Percentiles rank a stretch among this genome's conserved stretches.
These are phyloP conservation scores for Pseudonaja textilis DNA, from an alignment of 2,113 vertebrate species.

Conservation along the genomic window DNA sequence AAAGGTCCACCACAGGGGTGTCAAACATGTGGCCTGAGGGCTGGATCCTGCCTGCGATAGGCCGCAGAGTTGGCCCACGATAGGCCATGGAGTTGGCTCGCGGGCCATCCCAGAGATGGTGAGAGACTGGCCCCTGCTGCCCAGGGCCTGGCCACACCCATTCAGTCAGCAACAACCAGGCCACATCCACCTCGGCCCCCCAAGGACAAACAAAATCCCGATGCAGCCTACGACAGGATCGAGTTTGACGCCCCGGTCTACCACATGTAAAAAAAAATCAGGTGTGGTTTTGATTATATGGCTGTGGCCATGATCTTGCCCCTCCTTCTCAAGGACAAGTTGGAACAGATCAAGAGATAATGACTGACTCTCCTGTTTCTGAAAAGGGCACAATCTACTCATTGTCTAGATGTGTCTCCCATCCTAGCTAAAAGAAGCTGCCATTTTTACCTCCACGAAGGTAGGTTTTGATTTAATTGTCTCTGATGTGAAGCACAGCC, in stretches of 20 bases:
- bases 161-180: no score
- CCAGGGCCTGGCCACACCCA: no score
- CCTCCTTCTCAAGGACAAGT: not conserved
- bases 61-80: no score
- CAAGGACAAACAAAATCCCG: no score
- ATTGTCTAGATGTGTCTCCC: not conserved
- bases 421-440: not conserved
- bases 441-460: not conserved
- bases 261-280: not conserved
- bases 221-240: no score
- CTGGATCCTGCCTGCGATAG: no score
- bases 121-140: no score
- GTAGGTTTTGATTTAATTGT: not conserved
- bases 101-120: no score
- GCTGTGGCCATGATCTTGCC: not conserved
- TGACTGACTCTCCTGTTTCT: not conserved
- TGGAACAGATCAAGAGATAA: not conserved
- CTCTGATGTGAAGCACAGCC: not conserved
- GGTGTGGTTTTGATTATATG: not conserved
- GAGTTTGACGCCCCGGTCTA: no score
- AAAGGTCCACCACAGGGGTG: not conserved
- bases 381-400: not conserved
- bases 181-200: no score
- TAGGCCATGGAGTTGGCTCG: fast-evolving
- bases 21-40: no score